Base-by-base conservation (phyloP, 1,140 invertebrate species). In the Pseudomyrmex pallidus region DNA sequence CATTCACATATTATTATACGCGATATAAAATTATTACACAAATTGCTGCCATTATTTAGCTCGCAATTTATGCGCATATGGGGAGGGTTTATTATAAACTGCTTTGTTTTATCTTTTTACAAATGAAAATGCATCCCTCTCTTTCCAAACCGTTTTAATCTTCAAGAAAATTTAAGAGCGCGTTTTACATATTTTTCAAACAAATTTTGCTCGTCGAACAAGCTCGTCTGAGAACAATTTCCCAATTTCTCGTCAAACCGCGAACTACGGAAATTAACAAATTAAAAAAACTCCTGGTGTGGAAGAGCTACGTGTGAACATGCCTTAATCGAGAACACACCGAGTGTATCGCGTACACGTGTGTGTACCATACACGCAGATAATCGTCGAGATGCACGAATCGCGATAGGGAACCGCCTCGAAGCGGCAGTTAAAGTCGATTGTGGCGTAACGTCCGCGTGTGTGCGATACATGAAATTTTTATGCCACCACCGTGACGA, bases 331-430 rank as follows among this genome's bases (percentile, higher is more conserved):
- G 62, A 48, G 20, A 76, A 22, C 59, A 48, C 59, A 13, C 73
- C 54, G 15, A 13, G 7, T 8, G 7, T 8, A 8, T 44, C 61
- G 25, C 59, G 25, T 35, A 35, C 22, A 63, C 46, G 10, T 59
- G 62, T 15, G 12, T 61, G 74, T n/a, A 15, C 35, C 35, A 50
- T 20, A 83, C 46, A 20, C 48, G 62, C 56, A 56, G 66, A 25
- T 85, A 83, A 85, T 85, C 82, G 73, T 10, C 15, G 72, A 85
- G 84, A 85, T 85, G 73, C 84, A 85, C 84, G 84, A 84, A 46
- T 44, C 20, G 48, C 82, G 84, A 85, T 85, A 85, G 22, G n/a
- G 20, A 50, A 17, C 72, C 59, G 22, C 63, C 59, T 61, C 82
- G 62, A 77, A 85, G 67, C 56, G 84, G 64, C 82, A 84, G 64